phyloP scores from a whole-genome alignment of 2,113 vertebrate species.

The Chaetura pelagica region DNA sequence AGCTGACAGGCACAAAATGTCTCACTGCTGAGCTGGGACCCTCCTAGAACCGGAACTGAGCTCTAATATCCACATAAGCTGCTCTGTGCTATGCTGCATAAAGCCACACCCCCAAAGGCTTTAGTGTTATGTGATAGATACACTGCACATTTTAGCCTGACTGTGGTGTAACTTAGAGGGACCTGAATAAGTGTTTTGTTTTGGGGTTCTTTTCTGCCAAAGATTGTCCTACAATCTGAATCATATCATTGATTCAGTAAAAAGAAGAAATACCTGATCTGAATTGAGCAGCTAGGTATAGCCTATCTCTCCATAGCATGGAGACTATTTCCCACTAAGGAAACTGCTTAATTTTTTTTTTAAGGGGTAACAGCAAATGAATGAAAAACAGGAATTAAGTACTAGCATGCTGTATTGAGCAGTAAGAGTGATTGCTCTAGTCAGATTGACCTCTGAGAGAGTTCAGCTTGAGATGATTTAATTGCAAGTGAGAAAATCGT shows the following conservation, averaged over 20 bases:
- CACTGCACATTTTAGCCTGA: background rate
- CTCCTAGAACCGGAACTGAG: background rate
- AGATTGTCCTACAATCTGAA: background rate
- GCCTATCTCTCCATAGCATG: background rate
- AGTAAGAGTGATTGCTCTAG: background rate
- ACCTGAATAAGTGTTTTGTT: background rate
- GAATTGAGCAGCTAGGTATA: background rate
- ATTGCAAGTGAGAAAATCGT: background rate
- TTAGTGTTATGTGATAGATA: background rate
- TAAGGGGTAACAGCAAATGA: background rate
- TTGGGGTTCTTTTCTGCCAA: background rate
- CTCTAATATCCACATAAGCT: background rate
- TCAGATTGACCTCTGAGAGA: constrained; percentile 14
- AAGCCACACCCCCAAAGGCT: background rate
- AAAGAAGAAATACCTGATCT: background rate
- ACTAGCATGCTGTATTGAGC: background rate
- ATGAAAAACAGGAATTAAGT: background rate
- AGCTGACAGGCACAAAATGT: background rate
- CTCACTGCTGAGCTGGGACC: background rate
- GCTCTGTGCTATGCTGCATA: background rate
- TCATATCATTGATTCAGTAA: background rate
- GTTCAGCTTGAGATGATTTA: background rate
- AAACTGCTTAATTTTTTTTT: background rate
- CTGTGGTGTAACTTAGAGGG: background rate
- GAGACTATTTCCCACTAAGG: background rate